Conservation (phyloP, 1,140 invertebrate species). For the Drosophila setifemur region DNA sequence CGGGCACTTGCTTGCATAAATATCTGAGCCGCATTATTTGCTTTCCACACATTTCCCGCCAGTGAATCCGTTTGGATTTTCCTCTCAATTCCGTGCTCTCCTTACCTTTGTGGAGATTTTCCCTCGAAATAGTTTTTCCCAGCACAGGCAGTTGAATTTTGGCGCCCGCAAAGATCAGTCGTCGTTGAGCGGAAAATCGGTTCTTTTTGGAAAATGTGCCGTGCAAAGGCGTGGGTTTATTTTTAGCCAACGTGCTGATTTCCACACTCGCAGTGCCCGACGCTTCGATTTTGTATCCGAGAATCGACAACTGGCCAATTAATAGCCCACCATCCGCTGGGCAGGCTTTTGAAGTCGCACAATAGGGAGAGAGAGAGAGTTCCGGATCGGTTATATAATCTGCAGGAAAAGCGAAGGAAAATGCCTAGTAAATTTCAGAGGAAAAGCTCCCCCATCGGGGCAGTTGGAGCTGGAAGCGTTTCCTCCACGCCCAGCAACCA, state of each 20-base stretch:
- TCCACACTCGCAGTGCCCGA: slow-evolving; percentile 21
- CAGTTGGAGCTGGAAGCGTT: slow-evolving; percentile 1
- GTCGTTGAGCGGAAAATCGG: slow-evolving; percentile 13
- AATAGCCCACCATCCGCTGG: slow-evolving; percentile 25
- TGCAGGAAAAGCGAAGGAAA: background rate
- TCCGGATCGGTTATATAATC: slow-evolving; percentile 36
- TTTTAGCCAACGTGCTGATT: slow-evolving; percentile 45
- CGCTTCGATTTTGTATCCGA: slow-evolving; percentile 15
- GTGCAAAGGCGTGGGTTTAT: slow-evolving; percentile 39
- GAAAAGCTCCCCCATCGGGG: slow-evolving; percentile 48
- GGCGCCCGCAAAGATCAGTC: slow-evolving; percentile 45
- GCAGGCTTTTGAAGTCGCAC: background rate
- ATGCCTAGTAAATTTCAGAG: slow-evolving; percentile 71
- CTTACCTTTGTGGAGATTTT: background rate
- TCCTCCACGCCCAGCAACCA: slow-evolving; percentile 87
- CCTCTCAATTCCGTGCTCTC: slow-evolving; percentile 4
- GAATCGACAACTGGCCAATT: slow-evolving; percentile 33
- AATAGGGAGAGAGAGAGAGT: background rate
- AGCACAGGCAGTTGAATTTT: slow-evolving; percentile 57
- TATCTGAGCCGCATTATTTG: slow-evolving; percentile 2
- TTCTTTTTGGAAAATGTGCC: slow-evolving; percentile 39
- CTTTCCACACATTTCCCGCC: background rate
- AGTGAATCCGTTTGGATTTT: background rate
- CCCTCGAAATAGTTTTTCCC: slow-evolving; percentile 28
- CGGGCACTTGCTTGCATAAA: slow-evolving; percentile 21